Conservation (phyloP, 2,113 vertebrate species). For the Burhinus oedicnemus region DNA sequence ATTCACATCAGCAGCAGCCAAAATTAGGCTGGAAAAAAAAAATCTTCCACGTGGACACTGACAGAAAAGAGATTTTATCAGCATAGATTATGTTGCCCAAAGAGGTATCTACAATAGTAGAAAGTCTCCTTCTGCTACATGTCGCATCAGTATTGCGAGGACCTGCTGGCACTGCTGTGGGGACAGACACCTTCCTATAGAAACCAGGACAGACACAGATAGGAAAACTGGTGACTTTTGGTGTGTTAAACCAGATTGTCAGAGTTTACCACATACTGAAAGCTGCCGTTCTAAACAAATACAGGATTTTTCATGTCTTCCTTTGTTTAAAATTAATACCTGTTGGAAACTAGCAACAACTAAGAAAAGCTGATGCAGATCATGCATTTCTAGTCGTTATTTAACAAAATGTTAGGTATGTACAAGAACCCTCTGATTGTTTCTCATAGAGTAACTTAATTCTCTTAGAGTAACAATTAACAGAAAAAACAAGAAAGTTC, state of each 20-base stretch:
- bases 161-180: neutral
- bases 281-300: neutral
- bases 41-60: neutral
- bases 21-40: constrained; percentile 31
- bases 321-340: neutral
- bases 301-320: neutral
- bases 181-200: neutral
- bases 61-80: neutral
- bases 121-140: neutral
- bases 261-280: neutral
- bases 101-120: neutral
- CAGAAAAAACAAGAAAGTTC: neutral
- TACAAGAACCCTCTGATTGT: neutral
- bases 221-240: neutral
- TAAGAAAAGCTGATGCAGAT: neutral
- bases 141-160: neutral
- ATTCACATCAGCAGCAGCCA: neutral
- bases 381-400: neutral
- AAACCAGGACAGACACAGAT: neutral
- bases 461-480: neutral
- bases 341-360: neutral
- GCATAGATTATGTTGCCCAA: neutral
- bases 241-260: neutral
- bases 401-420: neutral
- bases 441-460: neutral